Evolutionary conservation across 2,113 vertebrate species (phyloP).

Genomic region (Sporophila hypoxantha): DNA sequence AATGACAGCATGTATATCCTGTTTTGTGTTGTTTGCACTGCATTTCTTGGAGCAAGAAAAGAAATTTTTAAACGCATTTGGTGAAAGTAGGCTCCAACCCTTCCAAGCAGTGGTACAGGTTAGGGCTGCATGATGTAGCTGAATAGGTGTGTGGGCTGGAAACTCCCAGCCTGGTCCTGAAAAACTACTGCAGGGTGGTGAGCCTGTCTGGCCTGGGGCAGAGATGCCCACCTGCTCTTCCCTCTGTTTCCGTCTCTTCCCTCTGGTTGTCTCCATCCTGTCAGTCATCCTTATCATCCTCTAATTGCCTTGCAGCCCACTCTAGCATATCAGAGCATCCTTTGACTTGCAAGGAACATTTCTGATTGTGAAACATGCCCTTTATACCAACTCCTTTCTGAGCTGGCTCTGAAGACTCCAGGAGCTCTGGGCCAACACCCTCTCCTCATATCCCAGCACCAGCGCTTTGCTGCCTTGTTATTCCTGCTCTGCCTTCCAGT

Average conservation of each 20-base stretch:
- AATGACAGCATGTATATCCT: accelerated
- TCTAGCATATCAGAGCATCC: background rate
- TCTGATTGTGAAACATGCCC: accelerated
- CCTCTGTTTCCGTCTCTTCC: background rate
- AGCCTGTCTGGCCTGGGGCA: background rate
- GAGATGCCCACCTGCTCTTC: background rate
- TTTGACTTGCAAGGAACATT: background rate
- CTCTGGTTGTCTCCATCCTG: background rate
- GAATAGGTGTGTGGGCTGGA: background rate
- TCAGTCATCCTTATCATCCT: background rate
- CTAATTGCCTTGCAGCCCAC: background rate
- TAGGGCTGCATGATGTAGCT: background rate
- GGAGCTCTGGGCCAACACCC: background rate
- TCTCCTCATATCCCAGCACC: accelerated
- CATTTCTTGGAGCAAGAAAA: background rate
- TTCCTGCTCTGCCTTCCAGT: background rate
- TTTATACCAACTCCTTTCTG: background rate
- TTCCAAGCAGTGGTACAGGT: background rate
- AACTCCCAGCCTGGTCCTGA: background rate
- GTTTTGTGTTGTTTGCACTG: background rate
- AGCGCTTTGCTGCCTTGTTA: background rate
- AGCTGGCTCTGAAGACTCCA: background rate
- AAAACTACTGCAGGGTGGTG: background rate
- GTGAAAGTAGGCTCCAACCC: background rate
- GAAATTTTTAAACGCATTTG: accelerated